Evolutionary conservation across 2,888 invertebrate species (phyloP).

Genomic region (Lasiommata megera): DNA sequence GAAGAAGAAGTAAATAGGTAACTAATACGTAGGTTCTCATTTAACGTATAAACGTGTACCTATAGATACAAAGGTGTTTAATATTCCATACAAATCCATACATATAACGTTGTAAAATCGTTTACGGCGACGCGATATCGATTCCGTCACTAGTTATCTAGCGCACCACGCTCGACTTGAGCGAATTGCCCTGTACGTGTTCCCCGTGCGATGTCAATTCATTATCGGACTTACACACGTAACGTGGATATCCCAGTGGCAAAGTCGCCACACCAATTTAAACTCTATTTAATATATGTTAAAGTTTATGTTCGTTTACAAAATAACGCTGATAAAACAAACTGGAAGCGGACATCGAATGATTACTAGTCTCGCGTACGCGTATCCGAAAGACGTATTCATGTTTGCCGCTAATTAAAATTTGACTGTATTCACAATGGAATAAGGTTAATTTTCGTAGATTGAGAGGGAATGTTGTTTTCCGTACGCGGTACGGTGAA

Average conservation of each 20-base stretch:
- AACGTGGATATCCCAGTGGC: conserved; percentile 58
- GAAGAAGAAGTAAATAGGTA: no score
- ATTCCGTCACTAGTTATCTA: conserved; percentile 42
- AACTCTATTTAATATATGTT: conserved; percentile 25
- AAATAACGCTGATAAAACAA: conserved; percentile 55
- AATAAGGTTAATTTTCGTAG: conserved; percentile 54
- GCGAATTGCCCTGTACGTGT: conserved; percentile 67
- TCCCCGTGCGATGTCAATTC: conserved; percentile 70
- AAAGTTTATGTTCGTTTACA: conserved; percentile 43
- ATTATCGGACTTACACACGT: conserved; percentile 71
- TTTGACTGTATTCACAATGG: conserved; percentile 45
- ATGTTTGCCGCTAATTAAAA: conserved; percentile 45
- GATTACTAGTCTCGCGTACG: conserved; percentile 73
- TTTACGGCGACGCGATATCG: conserved; percentile 31
- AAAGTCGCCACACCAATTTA: conserved; percentile 28
- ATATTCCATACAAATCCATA: conserved; percentile 20
- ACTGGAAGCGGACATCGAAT: conserved; percentile 71
- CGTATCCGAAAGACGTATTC: conserved; percentile 63
- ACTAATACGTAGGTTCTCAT: no score
- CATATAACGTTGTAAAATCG: conserved; percentile 23
- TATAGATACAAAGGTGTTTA: conserved; percentile 3
- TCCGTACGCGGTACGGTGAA: conserved; percentile 58
- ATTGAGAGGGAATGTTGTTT: conserved; percentile 52
- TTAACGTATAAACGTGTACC: no score
- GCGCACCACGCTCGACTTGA: conserved; percentile 49